Percentiles rank a stretch among this genome's conserved stretches.
phyloP scores from a whole-genome alignment of 1,140 invertebrate species.

The Drosophila nigrodunni region DNA sequence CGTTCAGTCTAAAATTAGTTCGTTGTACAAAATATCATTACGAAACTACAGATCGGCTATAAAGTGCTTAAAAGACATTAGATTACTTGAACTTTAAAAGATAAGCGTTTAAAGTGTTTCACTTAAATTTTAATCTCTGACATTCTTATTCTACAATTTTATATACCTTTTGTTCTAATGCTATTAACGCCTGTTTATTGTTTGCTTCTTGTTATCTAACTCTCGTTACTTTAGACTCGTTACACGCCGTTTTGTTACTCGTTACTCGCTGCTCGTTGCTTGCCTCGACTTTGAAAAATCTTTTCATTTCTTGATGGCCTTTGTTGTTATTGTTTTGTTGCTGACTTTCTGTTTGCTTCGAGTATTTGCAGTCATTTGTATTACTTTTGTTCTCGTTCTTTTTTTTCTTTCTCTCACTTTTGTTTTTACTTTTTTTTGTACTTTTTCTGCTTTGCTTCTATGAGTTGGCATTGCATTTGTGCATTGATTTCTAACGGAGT shows the following conservation, averaged over 20 bases:
- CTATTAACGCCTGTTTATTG: constrained; percentile 30
- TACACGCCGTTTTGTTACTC: constrained; percentile 12
- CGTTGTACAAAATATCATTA: constrained; percentile 46
- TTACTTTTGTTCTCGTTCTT: constrained; percentile 44
- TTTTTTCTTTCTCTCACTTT: constrained; percentile 5
- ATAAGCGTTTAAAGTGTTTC: background rate
- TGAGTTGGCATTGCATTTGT: constrained; percentile 35
- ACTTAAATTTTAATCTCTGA: background rate
- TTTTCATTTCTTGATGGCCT: constrained; percentile 48
- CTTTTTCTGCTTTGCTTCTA: constrained; percentile 11
- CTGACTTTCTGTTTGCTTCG: constrained; percentile 32
- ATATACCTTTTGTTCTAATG: constrained; percentile 15
- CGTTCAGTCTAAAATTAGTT: constrained; percentile 52
- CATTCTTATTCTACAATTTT: background rate
- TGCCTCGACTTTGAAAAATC: constrained; percentile 46
- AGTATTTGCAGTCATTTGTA: constrained; percentile 56
- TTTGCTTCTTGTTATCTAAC: background rate
- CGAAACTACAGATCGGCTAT: constrained; percentile 14
- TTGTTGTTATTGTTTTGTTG: constrained; percentile 8
- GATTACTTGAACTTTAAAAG: background rate
- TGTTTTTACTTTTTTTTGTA: constrained; percentile 5
- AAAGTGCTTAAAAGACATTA: constrained; percentile 3
- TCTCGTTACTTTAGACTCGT: constrained; percentile 14
- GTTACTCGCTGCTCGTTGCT: constrained; percentile 2
- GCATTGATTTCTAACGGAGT: constrained; percentile 33